Evolutionary conservation across 2,888 invertebrate genomes (phyloP).

Genomic region (Auanema sp.): DNA sequence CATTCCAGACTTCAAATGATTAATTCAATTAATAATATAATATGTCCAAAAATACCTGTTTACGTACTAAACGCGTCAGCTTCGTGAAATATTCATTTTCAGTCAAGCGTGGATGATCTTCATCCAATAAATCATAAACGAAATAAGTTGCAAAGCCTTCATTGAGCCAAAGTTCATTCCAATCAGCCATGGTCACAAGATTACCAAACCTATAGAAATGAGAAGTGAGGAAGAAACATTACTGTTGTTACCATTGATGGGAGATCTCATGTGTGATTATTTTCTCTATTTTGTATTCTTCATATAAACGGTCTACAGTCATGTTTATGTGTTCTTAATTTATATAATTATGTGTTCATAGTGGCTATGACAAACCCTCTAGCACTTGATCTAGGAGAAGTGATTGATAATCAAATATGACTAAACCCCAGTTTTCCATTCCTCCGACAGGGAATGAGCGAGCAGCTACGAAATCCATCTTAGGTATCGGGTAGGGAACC

Average conservation of each 20-base stretch:
- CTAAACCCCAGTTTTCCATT: constrained; percentile 67
- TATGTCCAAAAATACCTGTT: constrained; percentile 9
- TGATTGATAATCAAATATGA: constrained; percentile 15
- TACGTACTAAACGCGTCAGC: constrained; percentile 12
- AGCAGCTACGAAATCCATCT: constrained; percentile 66
- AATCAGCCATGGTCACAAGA: constrained; percentile 63
- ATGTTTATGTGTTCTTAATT: constrained; percentile 43
- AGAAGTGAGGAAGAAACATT: not conserved
- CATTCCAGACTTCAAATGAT: constrained; percentile 24
- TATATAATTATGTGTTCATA: not conserved
- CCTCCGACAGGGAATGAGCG: constrained; percentile 66
- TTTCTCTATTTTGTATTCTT: constrained; percentile 58
- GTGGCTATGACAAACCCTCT: constrained; percentile 7
- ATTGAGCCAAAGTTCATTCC: constrained; percentile 65
- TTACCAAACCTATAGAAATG: constrained; percentile 60
- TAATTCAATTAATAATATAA: not conserved
- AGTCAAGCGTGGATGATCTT: constrained; percentile 50
- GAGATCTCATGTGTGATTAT: constrained; percentile 67
- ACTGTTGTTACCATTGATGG: constrained; percentile 57
- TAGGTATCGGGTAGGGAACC: constrained; percentile 58
- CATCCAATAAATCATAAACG: constrained; percentile 56
- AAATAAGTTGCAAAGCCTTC: constrained; percentile 65
- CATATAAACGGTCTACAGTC: constrained; percentile 57
- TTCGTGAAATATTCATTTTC: constrained; percentile 50
- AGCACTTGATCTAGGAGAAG: constrained; percentile 15